Evolutionary conservation across 1,140 invertebrate species (phyloP).

Genomic region (Venturia canescens): DNA sequence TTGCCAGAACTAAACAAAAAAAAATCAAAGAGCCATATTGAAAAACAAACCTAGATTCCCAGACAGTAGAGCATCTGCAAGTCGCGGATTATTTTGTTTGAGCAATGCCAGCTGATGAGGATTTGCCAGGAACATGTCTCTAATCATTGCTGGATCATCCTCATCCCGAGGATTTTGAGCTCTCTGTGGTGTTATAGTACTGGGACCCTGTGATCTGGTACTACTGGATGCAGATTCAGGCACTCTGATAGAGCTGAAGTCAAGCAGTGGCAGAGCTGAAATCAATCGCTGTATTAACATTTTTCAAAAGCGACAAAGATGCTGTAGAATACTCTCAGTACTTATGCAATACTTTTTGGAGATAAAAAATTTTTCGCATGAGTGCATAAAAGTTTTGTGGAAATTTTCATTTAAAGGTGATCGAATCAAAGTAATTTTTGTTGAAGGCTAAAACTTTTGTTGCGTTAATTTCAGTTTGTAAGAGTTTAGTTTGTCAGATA

Average conservation of each 20-base stretch:
- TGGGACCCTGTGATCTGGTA: constrained; percentile 51
- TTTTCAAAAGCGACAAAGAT: neutral
- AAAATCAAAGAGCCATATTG: neutral
- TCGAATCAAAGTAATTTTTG: too few species aligned
- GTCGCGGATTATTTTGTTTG: constrained; percentile 94
- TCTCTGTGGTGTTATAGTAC: constrained; percentile 57
- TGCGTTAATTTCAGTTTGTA: too few species aligned
- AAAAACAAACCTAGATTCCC: constrained; percentile 84
- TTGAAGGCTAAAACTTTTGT: too few species aligned
- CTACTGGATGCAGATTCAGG: constrained; percentile 77
- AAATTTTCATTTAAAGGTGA: too few species aligned
- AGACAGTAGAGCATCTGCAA: constrained; percentile 93
- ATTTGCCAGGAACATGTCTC: constrained; percentile 94
- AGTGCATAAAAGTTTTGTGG: too few species aligned
- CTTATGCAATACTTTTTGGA: too few species aligned
- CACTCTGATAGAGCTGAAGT: constrained; percentile 91
- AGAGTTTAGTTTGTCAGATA: too few species aligned
- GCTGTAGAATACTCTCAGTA: neutral
- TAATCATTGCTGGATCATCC: constrained; percentile 92
- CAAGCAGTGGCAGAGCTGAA: constrained; percentile 80
- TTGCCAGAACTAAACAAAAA: neutral
- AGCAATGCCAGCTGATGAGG: constrained; percentile 93
- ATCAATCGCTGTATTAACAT: constrained; percentile 28
- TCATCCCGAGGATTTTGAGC: constrained; percentile 78
- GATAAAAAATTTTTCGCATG: too few species aligned